phyloP scores from a whole-genome alignment of 1,140 invertebrate genomes.

The Drosophila athabasca region DNA sequence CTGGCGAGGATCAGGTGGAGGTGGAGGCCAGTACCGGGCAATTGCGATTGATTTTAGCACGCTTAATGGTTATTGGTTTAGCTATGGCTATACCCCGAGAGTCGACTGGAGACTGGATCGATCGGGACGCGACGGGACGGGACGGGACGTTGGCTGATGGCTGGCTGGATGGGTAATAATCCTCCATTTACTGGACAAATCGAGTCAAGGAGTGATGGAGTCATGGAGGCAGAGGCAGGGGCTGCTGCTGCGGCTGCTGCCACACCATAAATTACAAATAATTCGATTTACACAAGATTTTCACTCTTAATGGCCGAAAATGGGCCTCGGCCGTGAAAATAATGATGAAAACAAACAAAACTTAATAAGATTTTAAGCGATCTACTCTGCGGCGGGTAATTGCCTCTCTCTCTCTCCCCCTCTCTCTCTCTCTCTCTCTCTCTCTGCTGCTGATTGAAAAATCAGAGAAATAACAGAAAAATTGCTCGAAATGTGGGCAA shows the following conservation, averaged over 20 bases:
- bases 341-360: slow-evolving; percentile 82
- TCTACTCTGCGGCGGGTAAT: slow-evolving; percentile 42
- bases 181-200: slow-evolving; percentile 69
- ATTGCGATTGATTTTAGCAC: slow-evolving; percentile 78
- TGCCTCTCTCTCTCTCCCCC: background rate
- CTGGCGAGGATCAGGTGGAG: slow-evolving; percentile 17
- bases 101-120: slow-evolving; percentile 4
- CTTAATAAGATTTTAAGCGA: slow-evolving; percentile 76
- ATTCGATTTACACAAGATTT: slow-evolving; percentile 83
- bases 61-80: slow-evolving; percentile 82
- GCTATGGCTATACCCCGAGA: slow-evolving; percentile 52
- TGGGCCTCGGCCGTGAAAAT: slow-evolving; percentile 78
- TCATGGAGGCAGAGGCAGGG: too few species aligned
- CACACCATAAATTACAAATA: slow-evolving; percentile 82
- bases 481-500: slow-evolving; percentile 37
- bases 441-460: slow-evolving; percentile 55
- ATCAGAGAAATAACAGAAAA: slow-evolving; percentile 35
- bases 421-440: too few species aligned
- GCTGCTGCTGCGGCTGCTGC: slow-evolving; percentile 37
- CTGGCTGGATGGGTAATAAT: slow-evolving; percentile 66
- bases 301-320: slow-evolving; percentile 81
- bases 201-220: too few species aligned
- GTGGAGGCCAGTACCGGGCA: slow-evolving; percentile 21
- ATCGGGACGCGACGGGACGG: too few species aligned
- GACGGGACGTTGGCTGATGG: slow-evolving; percentile 37